Conservation (phyloP, 2,113 vertebrate genomes). For the Gambusia affinis region DNA sequence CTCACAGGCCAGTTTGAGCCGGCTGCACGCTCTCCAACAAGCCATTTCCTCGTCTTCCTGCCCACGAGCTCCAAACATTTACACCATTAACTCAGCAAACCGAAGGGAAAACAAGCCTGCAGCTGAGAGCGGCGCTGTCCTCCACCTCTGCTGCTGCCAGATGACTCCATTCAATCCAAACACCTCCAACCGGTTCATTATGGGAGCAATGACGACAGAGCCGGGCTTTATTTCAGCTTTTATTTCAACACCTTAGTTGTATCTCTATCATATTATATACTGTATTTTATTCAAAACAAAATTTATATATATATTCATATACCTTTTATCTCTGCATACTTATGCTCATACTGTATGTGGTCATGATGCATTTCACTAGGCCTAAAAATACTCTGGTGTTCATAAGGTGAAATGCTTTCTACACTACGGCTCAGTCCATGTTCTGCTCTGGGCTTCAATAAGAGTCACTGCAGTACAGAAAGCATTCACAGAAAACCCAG, state of each 20-base stretch:
- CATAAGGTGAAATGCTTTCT: conserved; percentile 75
- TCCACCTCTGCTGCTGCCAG: conserved; percentile 50
- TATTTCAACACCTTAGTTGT: conserved; percentile 82
- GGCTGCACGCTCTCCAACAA: conserved; percentile 57
- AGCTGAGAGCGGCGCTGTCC: conserved; percentile 46
- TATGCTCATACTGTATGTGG: conserved; percentile 72
- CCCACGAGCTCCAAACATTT: conserved; percentile 47
- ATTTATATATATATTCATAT: conserved; percentile 64
- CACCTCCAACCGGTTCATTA: conserved; percentile 54
- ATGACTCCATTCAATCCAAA: conserved; percentile 54
- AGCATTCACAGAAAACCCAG: conserved; percentile 66
- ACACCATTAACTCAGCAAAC: conserved; percentile 55
- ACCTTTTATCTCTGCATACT: conserved; percentile 78
- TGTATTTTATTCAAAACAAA: conserved; percentile 77
- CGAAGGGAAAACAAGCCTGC: conserved; percentile 59
- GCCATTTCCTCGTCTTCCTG: conserved; percentile 53
- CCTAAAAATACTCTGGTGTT: conserved; percentile 81
- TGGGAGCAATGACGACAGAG: conserved; percentile 51
- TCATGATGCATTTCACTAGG: conserved; percentile 76
- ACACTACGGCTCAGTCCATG: conserved; percentile 68
- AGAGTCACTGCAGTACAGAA: conserved; percentile 69
- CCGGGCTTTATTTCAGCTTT: conserved; percentile 73
- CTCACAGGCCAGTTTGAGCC: conserved; percentile 25
- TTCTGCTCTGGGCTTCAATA: conserved; percentile 42
- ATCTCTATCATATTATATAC: conserved; percentile 77